Base-by-base conservation (phyloP, 2,113 vertebrate genomes). In the Chamaetylas fuelleborni region DNA sequence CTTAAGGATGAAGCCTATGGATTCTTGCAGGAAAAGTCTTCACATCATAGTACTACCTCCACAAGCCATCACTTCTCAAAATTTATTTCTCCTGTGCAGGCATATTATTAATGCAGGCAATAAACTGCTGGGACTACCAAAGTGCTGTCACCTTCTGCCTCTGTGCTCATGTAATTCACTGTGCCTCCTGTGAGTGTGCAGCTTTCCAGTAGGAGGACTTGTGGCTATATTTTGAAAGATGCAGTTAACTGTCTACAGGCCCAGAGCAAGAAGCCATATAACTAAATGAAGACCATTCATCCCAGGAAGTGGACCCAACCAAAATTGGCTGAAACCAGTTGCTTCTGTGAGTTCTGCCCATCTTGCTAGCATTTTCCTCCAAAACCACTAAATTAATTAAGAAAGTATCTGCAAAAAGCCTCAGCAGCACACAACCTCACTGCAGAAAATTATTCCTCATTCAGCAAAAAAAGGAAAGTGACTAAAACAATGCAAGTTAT, bases 381-480 rank as follows among this genome's bases (percentile, higher is more conserved):
- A 14, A 64, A 34, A n/a, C 28, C 10, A 9, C 58, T 54, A 65
- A 65, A 57, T 33, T 57, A 78, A n/a, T 86, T 85, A 45, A 85
- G 40, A 64, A 92, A 81, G 34, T 42, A 62, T 62, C 62, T 13
- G 6, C 36, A 42, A 60, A 65, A 85, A 26, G 13, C 19, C 47
- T 73, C 66, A 60, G 66, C 58, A 86, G 58, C 3, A 4, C 66
- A 77, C 25, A 94, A 20, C 15, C 38, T 86, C 58, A 26, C 50
- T 69, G 71, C 24, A 86, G 58, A 76, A 81, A 92, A 82, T 53
- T 81, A 90, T 70, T 88, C 67, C 71, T 92, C 6, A 3, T 74
- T 94, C 93, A 95, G 74, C 77, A 88, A 79, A 94, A 96, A 96
- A 73, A 48, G 38, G 40, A 73, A 92, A 90, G 74, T 8, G 26